A percentile compares a stretch with the other conserved stretches of the same genome.
These are phyloP conservation scores for Musca domestica DNA, from an alignment of 1,140 invertebrate genomes.

Conservation along the genomic window DNA sequence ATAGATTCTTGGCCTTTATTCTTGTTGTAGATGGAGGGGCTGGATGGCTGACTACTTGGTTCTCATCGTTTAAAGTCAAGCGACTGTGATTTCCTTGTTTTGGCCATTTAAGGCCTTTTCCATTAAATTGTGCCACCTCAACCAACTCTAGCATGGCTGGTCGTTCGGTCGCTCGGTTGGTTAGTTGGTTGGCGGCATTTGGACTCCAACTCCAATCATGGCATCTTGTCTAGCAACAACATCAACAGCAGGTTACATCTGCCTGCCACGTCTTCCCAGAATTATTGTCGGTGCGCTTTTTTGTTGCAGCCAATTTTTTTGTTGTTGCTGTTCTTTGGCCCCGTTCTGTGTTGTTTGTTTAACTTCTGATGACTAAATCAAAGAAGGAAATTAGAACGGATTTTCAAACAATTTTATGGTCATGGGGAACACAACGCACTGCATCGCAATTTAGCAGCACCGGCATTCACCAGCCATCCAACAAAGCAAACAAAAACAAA, in stretches of 20 bases:
- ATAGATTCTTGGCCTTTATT: no score
- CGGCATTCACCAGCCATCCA: no score
- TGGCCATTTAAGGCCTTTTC: slow-evolving; percentile 2
- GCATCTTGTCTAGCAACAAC: no score
- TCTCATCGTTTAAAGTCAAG: slow-evolving; percentile 9
- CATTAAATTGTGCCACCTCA: slow-evolving; percentile 12
- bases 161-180: no score
- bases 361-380: slow-evolving; percentile 1
- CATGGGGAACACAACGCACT: background rate
- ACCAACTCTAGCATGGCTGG: background rate
- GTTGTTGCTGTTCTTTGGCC: background rate
- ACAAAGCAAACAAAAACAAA: no score
- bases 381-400: slow-evolving; percentile 16
- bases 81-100: background rate
- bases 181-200: no score
- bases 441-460: no score
- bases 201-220: no score
- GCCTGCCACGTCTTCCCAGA: background rate
- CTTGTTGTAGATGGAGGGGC: no score
- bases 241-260: slow-evolving; percentile 4
- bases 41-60: background rate
- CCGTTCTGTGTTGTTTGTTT: no score
- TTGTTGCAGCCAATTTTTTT: background rate
- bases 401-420: slow-evolving; percentile 4
- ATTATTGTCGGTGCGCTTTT: slow-evolving; percentile 1